These are phyloP conservation scores for Platysteira castanea DNA, from an alignment of 2,113 vertebrate species.

Conservation along the genomic window DNA sequence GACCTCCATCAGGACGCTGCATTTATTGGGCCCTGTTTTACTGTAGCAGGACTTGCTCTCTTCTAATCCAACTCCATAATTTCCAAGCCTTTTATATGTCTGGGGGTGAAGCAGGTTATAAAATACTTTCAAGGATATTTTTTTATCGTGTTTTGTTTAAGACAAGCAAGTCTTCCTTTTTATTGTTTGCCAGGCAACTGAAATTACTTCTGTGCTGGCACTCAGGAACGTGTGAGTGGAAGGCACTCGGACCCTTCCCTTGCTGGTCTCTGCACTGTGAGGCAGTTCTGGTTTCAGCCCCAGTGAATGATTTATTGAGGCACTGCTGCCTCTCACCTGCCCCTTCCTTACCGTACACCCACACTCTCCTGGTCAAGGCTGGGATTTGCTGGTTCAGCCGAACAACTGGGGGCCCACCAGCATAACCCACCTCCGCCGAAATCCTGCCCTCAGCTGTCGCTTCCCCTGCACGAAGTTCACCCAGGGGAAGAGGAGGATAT, in stretches of 20 bases:
- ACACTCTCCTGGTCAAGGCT: background rate
- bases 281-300: background rate
- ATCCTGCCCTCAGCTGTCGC: background rate
- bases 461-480: background rate
- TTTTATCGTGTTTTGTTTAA: background rate
- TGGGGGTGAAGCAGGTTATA: background rate
- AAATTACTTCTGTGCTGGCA: background rate
- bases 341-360: background rate
- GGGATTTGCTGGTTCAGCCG: background rate
- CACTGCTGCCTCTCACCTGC: background rate
- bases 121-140: conserved; percentile 6
- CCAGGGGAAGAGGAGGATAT: no score
- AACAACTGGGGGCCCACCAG: background rate
- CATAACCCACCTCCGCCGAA: background rate
- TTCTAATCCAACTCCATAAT: background rate
- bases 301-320: background rate
- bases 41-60: background rate
- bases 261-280: background rate
- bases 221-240: background rate
- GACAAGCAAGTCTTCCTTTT: background rate
- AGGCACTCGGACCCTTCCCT: background rate
- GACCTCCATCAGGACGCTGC: background rate
- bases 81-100: background rate
- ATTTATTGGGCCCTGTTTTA: background rate
- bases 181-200: background rate